phyloP scores from a whole-genome alignment of 2,113 vertebrate species.

The Stercorarius parasiticus region DNA sequence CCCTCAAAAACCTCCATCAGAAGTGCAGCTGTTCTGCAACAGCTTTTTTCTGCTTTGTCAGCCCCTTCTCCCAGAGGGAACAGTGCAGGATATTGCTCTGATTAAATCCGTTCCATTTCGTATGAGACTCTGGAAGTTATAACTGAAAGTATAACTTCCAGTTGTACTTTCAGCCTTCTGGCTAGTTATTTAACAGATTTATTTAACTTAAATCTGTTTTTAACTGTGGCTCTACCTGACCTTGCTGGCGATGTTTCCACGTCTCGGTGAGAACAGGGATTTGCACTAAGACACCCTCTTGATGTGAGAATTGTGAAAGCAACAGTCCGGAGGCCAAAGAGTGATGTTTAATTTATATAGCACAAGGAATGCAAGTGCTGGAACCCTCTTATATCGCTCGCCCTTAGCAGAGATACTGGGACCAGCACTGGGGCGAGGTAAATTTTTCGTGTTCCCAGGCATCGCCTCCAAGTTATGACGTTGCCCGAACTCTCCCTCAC shows the following conservation, averaged over 20 bases:
- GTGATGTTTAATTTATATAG: not conserved
- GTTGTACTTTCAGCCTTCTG: not conserved
- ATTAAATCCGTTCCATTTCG: not conserved
- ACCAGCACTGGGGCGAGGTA: not conserved
- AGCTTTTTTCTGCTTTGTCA: not conserved
- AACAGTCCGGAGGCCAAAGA: not conserved
- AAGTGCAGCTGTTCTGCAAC: not conserved
- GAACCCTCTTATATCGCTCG: not conserved
- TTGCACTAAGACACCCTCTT: not conserved
- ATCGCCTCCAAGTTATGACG: rapidly evolving
- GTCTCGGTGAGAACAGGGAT: not conserved
- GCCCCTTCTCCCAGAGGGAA: not conserved
- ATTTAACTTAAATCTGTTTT: not conserved
- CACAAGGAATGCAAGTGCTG: not conserved
- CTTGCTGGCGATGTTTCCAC: not conserved
- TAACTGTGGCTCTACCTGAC: not conserved
- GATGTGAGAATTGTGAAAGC: not conserved
- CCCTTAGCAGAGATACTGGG: not conserved
- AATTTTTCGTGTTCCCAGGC: rapidly evolving
- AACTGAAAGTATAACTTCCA: not conserved
- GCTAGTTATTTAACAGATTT: not conserved
- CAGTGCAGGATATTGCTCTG: not conserved
- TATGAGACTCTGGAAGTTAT: not conserved
- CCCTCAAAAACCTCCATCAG: not conserved
- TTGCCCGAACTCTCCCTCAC: not conserved